Conservation (phyloP, 2,797 vertebrate genomes). For the Astyanax mexicanus region DNA sequence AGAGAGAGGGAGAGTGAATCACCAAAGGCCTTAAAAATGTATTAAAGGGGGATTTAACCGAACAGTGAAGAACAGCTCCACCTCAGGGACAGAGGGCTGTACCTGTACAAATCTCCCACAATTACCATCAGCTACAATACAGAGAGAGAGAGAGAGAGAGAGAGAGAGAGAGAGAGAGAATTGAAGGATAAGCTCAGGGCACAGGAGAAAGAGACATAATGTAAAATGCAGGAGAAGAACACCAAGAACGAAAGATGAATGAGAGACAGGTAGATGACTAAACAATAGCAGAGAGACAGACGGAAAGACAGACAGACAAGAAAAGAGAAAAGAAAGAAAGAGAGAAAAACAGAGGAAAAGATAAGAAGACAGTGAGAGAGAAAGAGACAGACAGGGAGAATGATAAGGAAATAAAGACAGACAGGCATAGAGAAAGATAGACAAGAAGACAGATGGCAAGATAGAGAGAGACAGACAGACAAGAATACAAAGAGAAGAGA, state of each 20-base stretch:
- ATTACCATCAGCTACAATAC: constrained; percentile 4
- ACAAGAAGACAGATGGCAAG: no score
- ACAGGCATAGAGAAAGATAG: not conserved
- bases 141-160: constrained; percentile 3
- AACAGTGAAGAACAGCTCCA: constrained; percentile 17
- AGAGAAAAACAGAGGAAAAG: not conserved
- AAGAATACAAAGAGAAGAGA: not conserved
- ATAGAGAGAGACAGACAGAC: not conserved
- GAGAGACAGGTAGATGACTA: no score
- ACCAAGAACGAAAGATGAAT: no score
- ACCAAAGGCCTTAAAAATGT: constrained; percentile 30
- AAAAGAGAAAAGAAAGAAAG: not conserved
- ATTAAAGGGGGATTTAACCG: constrained; percentile 12
- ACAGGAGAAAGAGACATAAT: not conserved
- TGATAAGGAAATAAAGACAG: no score
- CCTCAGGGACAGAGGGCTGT: constrained; percentile 16
- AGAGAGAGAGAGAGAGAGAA: not conserved
- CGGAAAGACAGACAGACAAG: not conserved
- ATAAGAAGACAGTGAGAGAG: no score
- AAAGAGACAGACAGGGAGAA: not conserved
- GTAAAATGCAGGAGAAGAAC: no score
- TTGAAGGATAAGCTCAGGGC: not conserved
- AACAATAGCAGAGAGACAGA: not conserved
- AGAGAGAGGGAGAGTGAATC: not conserved
- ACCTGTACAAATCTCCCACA: constrained; percentile 9